A percentile compares a stretch with the other conserved stretches of the same genome.
Conservation (phyloP, 2,888 invertebrate genomes). For the Eristalis arbustorum region DNA sequence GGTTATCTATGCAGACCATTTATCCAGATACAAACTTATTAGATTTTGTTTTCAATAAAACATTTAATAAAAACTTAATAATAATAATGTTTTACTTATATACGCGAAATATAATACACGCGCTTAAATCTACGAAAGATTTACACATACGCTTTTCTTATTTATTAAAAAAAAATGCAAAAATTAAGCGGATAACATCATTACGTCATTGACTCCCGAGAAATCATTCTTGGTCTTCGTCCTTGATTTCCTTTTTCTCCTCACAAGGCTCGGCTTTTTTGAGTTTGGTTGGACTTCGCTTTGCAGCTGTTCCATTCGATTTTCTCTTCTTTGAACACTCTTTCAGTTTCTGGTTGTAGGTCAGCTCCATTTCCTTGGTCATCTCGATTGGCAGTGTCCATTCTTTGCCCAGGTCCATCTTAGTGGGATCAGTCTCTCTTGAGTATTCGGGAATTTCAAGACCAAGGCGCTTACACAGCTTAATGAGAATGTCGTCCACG, state of each 20-base stretch:
- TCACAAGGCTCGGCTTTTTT: slow-evolving; percentile 27
- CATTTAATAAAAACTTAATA: background rate
- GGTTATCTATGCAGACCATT: too few relatives aligned
- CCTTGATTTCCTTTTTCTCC: slow-evolving; percentile 37
- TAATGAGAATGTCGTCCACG: slow-evolving; percentile 90
- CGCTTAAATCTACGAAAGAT: background rate
- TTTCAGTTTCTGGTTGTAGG: slow-evolving; percentile 81
- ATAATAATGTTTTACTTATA: background rate
- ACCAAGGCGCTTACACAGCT: slow-evolving; percentile 87
- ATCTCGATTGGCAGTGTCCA: slow-evolving; percentile 87
- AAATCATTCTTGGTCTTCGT: slow-evolving; percentile 4
- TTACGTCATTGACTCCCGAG: background rate
- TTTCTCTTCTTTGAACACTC: slow-evolving; percentile 73
- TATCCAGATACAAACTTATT: too few relatives aligned
- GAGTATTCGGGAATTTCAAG: slow-evolving; percentile 88
- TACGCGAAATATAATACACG: background rate
- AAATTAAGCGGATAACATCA: background rate
- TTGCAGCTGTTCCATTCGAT: slow-evolving; percentile 14
- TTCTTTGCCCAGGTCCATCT: slow-evolving; percentile 80
- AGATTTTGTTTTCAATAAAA: background rate
- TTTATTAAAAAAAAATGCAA: slow-evolving; percentile 31
- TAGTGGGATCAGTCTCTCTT: slow-evolving; percentile 85
- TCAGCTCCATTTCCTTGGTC: slow-evolving; percentile 83
- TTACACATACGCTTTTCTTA: background rate
- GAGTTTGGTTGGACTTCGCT: slow-evolving; percentile 32